Conservation (phyloP, 2,113 vertebrate genomes). For the Willisornis vidua region DNA sequence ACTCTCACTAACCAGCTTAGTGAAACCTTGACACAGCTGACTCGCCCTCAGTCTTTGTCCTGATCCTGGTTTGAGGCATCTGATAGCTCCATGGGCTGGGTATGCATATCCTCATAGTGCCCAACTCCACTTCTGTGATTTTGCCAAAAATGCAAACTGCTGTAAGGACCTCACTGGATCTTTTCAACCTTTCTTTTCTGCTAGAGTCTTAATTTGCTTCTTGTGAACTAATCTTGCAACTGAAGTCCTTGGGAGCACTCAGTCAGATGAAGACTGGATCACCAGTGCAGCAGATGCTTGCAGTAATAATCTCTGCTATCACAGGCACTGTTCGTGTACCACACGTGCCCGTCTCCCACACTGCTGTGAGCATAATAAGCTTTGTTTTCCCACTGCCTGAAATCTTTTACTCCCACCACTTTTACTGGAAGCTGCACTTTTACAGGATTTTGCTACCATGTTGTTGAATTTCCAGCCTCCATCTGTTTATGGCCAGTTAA, state of each 20-base stretch:
- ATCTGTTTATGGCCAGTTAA: constrained; percentile 8
- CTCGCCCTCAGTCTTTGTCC: neutral
- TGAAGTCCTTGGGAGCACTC: neutral
- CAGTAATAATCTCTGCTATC: neutral
- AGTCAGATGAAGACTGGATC: neutral
- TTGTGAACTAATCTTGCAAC: neutral
- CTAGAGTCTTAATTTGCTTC: neutral
- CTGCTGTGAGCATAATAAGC: neutral
- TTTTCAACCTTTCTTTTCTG: neutral
- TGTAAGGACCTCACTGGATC: neutral
- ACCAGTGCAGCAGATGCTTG: neutral
- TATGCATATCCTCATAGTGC: neutral
- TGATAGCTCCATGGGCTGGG: accelerated
- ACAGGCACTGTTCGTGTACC: neutral
- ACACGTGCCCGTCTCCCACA: neutral
- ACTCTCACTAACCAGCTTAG: neutral
- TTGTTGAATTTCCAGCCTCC: neutral
- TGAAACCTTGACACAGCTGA: neutral
- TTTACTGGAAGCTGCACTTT: constrained; percentile 7
- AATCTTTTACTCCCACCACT: neutral
- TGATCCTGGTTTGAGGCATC: neutral
- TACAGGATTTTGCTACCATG: neutral
- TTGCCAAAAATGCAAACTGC: neutral
- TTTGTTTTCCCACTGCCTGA: neutral
- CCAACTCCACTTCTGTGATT: neutral